phyloP scores from a whole-genome alignment of 2,797 vertebrate species.

The Cirrhinus mrigala region DNA sequence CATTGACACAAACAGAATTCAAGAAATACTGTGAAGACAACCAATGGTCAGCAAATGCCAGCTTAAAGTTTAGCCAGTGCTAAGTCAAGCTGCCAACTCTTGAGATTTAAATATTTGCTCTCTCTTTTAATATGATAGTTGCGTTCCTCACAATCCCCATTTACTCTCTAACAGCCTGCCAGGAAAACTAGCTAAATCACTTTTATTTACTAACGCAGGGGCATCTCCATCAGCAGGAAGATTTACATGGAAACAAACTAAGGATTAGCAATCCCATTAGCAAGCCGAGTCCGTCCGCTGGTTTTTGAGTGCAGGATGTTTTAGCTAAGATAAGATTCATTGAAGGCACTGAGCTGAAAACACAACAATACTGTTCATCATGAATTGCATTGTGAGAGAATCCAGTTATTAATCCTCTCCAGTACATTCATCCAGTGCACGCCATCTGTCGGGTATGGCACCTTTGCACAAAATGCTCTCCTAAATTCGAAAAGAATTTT shows the following conservation, averaged over 20 bases:
- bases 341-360: constrained; percentile 33
- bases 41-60: neutral
- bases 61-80: neutral
- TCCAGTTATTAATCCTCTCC: constrained; percentile 47
- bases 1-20: neutral
- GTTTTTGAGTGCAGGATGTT: constrained; percentile 63
- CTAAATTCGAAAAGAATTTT: constrained; percentile 12
- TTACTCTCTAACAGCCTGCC: constrained; percentile 61
- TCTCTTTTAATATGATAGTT: neutral
- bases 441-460: constrained; percentile 38
- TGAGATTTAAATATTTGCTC: neutral
- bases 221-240: constrained; percentile 76
- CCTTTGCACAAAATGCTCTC: constrained; percentile 19
- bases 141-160: neutral
- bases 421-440: constrained; percentile 34
- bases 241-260: constrained; percentile 77
- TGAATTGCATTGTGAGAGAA: constrained; percentile 30
- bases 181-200: constrained; percentile 65
- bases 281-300: constrained; percentile 75
- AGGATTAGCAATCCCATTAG: constrained; percentile 81
- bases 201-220: constrained; percentile 76
- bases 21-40: neutral
- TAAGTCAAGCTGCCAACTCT: neutral
- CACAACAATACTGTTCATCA: constrained; percentile 31
- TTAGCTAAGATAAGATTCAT: constrained; percentile 45